Evolutionary conservation across 2,797 vertebrate species (phyloP), one percentile per base, ranked within the genome.

Genomic region (Myripristis jacobus): DNA sequence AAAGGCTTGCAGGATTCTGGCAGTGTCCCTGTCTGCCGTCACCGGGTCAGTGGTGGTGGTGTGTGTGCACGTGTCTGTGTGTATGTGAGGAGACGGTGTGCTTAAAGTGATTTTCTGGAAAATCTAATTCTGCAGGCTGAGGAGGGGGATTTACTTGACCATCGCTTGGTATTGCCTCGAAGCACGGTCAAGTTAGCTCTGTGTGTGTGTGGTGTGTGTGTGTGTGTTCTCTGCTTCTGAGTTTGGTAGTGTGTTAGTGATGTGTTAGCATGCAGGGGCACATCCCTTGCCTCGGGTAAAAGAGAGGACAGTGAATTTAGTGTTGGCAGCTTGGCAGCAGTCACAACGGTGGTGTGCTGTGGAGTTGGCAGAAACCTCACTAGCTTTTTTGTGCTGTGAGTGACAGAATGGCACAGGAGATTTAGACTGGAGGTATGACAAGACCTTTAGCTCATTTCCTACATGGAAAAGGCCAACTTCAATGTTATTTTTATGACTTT

Each of bases 391-490:
- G 43, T 48, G 38, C 47, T 57, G 0, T 80, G 77, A 85, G 59
- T 83, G 83, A 81, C 84, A 83, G 59, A 51, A 56, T 29, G 48
- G 51, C 67, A 75, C 24, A 21, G 53, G 47, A 70, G 43, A 53
- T 73, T 70, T 51, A 50, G 54, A 61, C 61, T 69, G 51, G 48
- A 58, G 31, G 11, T 66, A 74, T 68, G 72, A 79, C 67, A 80
- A 63, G 43, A 75, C 46, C 66, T 69, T 83, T 60, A 85, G 72
- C 80, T 88, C 68, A 84, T 79, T 80, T 81, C 75, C 76, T 68
- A 10, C 12, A 16, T 65, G 63, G 56, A 54, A 78, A 79, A 66
- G 16, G 59, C 24, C 27, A 70, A 50, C 0, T 27, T 3, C 11
- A 44, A 21, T 55, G 73, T 75, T 82, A 13, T 75, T 71, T 59